Base-by-base conservation (phyloP, 2,113 vertebrate genomes). In the Scortum barcoo region DNA sequence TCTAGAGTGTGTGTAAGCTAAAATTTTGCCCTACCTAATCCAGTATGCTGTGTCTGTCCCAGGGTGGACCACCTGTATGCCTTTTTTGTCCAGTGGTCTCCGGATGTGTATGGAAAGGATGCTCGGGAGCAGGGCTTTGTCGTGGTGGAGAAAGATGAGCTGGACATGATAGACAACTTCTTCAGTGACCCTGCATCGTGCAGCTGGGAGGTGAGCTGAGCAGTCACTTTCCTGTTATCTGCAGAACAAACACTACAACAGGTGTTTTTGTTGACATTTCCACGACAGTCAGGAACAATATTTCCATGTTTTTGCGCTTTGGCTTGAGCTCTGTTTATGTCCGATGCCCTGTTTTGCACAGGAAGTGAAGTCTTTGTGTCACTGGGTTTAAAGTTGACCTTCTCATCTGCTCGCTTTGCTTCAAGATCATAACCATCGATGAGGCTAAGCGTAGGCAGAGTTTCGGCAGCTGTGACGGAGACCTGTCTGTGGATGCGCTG, bases 111-210 rank as follows among this genome's bases (percentile, higher is more conserved):
- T 42, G 98, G 98, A 42, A 99, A 98, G 90, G 98, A 99, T 75
- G 98, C 97, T 76, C 97, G 98, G 83, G 98, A 99, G 66, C 98
- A 99, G 89, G 98, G 98, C 73, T 99, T 99, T 54, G 96, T 99
- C 2, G 96, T 99, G 65, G 98, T 99, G 65, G 98, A 99, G 89
- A 99, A 99, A 87, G 98, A 99, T 22, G 98, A 99, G 76, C 95
- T 99, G 86, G 96, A 97, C 88, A 98, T 99, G 97, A 98, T 99
- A 1, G 98, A 99, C 93, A 98, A 99, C 93, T 99, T 99, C 95
- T 99, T 99, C 92, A 97, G 98, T 78, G 97, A 98, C 83, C 98
- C 98, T 1, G 94, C 97, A 1, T 97, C 98, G 44, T 97, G 99
- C 90, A 99, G 97, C 93, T 99, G 98, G 98, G 98, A 99, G 97